Evolutionary conservation across 2,797 vertebrate genomes (phyloP).

Genomic region (Sciaenops ocellatus): DNA sequence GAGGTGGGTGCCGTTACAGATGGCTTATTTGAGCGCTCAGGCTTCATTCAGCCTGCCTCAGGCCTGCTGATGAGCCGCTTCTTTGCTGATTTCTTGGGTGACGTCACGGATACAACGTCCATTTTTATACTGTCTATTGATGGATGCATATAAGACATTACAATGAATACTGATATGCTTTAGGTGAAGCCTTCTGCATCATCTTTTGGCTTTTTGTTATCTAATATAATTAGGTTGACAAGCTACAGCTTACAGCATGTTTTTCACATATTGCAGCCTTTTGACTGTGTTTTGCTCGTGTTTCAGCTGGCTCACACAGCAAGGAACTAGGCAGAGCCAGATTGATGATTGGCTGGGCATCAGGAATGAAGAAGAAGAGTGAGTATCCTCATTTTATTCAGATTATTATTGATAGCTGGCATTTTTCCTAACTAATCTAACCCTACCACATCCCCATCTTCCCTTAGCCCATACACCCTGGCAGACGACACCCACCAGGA

Average conservation of each 20-base stretch:
- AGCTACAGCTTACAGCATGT: neutral
- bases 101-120: no score
- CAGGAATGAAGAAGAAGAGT: constrained; percentile 91
- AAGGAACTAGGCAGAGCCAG: constrained; percentile 91
- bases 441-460: neutral
- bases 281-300: constrained; percentile 16
- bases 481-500: constrained; percentile 89
- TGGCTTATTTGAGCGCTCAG: no score
- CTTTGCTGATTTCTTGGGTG: no score
- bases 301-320: constrained; percentile 92
- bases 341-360: constrained; percentile 93
- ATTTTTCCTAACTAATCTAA: neutral
- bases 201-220: neutral
- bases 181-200: neutral
- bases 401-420: neutral
- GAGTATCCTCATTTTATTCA: constrained; percentile 73
- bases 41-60: no score
- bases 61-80: no score
- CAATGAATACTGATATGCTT: neutral
- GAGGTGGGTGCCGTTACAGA: no score
- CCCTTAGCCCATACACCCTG: constrained; percentile 89
- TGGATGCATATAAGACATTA: neutral
- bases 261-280: neutral
- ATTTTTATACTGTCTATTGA: no score
- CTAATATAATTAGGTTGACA: neutral